Evolutionary conservation across 1,140 invertebrate genomes (phyloP), one percentile per base, ranked within the genome.

Genomic region (Drosophila lacertosa): DNA sequence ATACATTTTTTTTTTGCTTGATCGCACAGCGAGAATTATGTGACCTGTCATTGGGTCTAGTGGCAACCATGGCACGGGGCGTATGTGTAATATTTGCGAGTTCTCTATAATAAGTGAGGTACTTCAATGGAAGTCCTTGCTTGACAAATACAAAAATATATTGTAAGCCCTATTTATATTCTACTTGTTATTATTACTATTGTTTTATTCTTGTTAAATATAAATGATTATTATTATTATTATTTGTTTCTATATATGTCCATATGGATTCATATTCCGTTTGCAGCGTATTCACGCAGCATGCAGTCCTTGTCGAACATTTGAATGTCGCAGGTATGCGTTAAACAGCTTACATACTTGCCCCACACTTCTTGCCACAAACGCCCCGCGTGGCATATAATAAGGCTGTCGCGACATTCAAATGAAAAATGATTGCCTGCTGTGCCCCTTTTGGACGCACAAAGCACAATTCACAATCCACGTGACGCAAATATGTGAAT

Each of bases 341-440:
- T 20, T 13, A 50, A 57, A 65, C 15, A 65, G 42, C 24, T 32
- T 32, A 26, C 29, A 20, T 11, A 10, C 15, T 1, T 10, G 20
- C 9, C 15, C 11, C 24, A 13, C 35, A 24, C 51, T 29, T 29
- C 6, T 29, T 3, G 9, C 16, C 1, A 39, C 3, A 18, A 26
- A 26, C 9, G 10, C 0, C 16, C 35, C 40, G 16, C 20, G 5
- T 29, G 4, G 18, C 20, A 9, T 65, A 48, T 35, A 58, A 40
- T 54, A 68, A 40, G 42, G 45, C 11, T 16, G 70, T 54, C 70
- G 74, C 74, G 70, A 50, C 65, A 69, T 53, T 55, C 7, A 77
- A 77, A 77, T 77, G 70, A 77, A 64, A 77, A 77, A 77, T 77
- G 54, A 74, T 74, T 67, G 69, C 57, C 53, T 53, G 51, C 47